Base-by-base conservation (phyloP, 2,113 vertebrate species). In the Elaphurus davidianus region DNA sequence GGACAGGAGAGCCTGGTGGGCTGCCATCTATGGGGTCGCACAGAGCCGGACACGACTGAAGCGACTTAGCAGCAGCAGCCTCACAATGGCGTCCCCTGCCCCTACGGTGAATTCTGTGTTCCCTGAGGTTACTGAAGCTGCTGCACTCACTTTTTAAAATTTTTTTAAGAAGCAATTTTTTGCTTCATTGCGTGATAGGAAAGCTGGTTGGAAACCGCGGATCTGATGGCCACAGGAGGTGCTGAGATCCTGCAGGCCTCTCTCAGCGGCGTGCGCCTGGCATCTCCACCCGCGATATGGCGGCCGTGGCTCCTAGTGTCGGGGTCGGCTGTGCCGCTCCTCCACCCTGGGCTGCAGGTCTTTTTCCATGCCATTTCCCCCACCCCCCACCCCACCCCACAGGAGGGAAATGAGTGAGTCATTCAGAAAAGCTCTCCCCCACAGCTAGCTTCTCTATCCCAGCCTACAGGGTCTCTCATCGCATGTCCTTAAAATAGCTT, bases 401-500 rank as follows among this genome's bases (percentile, higher is more conserved):
- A 40, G 0, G 10, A 97, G 54, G 55, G 62, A 98, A 98, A 62
- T 36, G 12, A 97, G 89, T 92, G 92, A 98, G 96, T 94, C 96
- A 96, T 87, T 97, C 50, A 97, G 97, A 98, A 98, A 76, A n/a
- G 27, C 62, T 96, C 96, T 97, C 98, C 97, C 88, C 92, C 89
- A 92, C 91, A 97, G 95, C 95, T 91, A 94, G 94, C 95, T 97
- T 97, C 94, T 91, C 90, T 96, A 95, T 94, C 21, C 23, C 91
- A 98, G 97, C 87, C 96, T 98, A 93, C 0, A 0, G 67, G 1
- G 0, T 93, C 90, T 97, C 95, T 91, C 96, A 93, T 92, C 50
- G 0, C 82, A n/a, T 6, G 15, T 91, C 92, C 98, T 98, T 98
- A 99, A 98, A 99, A 99, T 98, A 99, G 98, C 97, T 98, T 92